Conservation (phyloP, 2,113 vertebrate genomes). For the Clinocottus analis region DNA sequence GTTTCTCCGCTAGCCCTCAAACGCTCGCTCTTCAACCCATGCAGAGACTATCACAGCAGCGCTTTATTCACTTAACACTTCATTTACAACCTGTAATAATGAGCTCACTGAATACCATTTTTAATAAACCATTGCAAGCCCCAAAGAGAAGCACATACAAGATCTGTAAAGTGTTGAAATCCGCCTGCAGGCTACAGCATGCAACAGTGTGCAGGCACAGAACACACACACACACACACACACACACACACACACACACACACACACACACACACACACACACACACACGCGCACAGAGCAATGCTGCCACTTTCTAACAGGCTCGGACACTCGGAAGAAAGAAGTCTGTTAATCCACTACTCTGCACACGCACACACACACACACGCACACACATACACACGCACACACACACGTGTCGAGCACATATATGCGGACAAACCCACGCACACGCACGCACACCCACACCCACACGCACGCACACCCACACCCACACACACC, state of each 20-base stretch:
- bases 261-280: too few relatives aligned
- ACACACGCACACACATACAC: background rate
- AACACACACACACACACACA: too few relatives aligned
- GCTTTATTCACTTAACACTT: constrained; percentile 47
- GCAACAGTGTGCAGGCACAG: background rate
- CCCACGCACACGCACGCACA: background rate
- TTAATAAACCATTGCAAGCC: constrained; percentile 33
- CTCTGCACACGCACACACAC: background rate
- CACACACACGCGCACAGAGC: too few relatives aligned
- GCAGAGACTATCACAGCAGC: constrained; percentile 50
- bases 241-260: too few relatives aligned
- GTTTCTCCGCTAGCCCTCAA: constrained; percentile 38
- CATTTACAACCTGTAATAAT: constrained; percentile 41
- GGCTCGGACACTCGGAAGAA: constrained; percentile 15
- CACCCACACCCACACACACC: constrained; percentile 12
- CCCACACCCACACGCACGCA: constrained; percentile 1
- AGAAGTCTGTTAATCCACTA: constrained; percentile 9
- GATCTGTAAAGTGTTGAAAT: constrained; percentile 1
- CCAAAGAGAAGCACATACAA: constrained; percentile 6
- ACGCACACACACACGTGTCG: constrained; percentile 7
- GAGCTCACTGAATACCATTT: background rate
- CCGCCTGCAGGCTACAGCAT: background rate
- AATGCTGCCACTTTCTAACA: constrained; percentile 38
- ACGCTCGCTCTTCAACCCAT: constrained; percentile 46
- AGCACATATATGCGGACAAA: too few relatives aligned